Base-by-base conservation (phyloP, 2,797 vertebrate species). In the Sebastes cheni region DNA sequence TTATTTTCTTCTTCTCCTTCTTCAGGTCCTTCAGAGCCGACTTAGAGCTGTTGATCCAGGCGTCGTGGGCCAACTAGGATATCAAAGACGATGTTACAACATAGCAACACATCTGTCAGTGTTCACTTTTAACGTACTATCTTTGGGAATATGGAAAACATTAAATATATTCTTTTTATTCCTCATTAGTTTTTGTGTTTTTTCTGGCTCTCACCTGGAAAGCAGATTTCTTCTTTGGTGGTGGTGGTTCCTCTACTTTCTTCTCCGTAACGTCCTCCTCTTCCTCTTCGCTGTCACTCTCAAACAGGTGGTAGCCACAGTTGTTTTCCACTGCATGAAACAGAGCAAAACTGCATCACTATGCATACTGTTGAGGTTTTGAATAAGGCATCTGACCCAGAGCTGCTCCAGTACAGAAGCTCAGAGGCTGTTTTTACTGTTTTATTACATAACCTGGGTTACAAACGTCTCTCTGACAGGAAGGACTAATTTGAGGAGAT, bases 281-380 rank as follows among this genome's bases (percentile, higher is more conserved):
- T 29, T 97, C 95, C 14, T 97, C 96, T 62, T 97, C 94, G 1
- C 84, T 92, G 86, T 96, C 93, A 4, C 93, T 95, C 85, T 96
- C 96, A 86, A 94, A 96, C 46, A 96, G 88, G 84, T 94, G 88
- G 60, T 94, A 94, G 62, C 77, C 92, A 74, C 94, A 95, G 68
- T 89, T 85, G 84, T 86, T 94, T 74, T 94, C 92, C 85, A 92
- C 96, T 94, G 50, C 72, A 85, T 80, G 30, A 68, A 62, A 75
- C 1, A 89, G 11, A 88, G 56, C 20, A 85, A 20, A 76, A 62
- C 23, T 12, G 29, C 2, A 16, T 69, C 27, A 59, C 13, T 8
- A 16, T 18, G 32, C 14, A 22, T 8, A 23, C 20, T 14, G 13
- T 34, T 58, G 34, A 71, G 46, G 8, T 67, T 65, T 50, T 67